Evolutionary conservation across 2,113 vertebrate species (phyloP), one percentile per base, ranked within the genome.

Genomic region (Archocentrus centrarchus): DNA sequence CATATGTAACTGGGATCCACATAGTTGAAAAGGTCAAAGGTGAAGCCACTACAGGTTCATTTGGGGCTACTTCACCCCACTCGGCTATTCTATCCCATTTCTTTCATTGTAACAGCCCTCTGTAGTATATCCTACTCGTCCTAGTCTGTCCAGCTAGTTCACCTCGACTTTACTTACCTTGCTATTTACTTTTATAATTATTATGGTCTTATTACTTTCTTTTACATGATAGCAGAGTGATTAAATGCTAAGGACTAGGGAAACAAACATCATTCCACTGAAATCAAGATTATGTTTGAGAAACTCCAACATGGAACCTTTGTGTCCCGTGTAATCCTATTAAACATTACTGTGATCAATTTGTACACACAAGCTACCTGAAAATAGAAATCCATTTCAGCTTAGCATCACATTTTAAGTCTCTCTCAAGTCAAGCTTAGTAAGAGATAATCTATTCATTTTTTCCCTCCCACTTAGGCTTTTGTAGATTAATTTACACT

Each of bases 21-120:
- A 50, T 47, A 60, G 61, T 47, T 88, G 78, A 77, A 82, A 32
- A 60, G 79, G 81, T 85, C 80, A 89, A 22, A 27, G 57, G 75
- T 62, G 68, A 90, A 83, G 75, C 18, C 55, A 79, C 55, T 55
- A 27, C 14, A 68, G 47, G 53, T 68, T 59, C 86, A 75, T 22
- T 78, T 39, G 53, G 32, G 75, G 39, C 11, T 80, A 66, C n/a
- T 75, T 88, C 18, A 27, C 30, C 73, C 50, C 22, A 75, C 39
- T 77, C 62, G 17, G 30, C 47, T 63, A 7, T 75, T 3, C 68
- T 75, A 80, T 88, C 24, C 57, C 41, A 11, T 59, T 82, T 3
- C 15, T 68, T 79, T 44, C 35, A 78, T 11, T 11, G 17, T 57
- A 63, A 90, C 20, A 75, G 59, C 70, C 70, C 50, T 27, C 64